Evolutionary conservation across 1,140 invertebrate species (phyloP), one percentile per base, ranked within the genome.

Genomic region (Rhizoglyphus robini): DNA sequence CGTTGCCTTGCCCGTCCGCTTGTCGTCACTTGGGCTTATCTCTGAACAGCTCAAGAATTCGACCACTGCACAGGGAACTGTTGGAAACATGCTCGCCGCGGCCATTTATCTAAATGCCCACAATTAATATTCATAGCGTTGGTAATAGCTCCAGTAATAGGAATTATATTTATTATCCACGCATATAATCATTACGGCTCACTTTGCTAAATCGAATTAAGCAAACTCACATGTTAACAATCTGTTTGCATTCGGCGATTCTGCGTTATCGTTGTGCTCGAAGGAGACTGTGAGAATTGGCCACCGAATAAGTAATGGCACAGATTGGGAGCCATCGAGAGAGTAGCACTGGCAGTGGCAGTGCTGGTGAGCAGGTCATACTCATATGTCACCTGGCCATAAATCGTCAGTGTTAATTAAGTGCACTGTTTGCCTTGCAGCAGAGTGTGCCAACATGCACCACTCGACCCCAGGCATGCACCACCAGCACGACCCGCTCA

Each of bases 101-200:
- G 8, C 18, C 51, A 27, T 25, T 32, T 54, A 54, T 54, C 51
- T 54, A 5, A 46, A 8, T 54, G 51, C 23, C 23, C 8, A 5
- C 51, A 54, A 54, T 54, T 54, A 54, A 54, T 54, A 54, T 54
- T 54, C 51, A 54, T 54, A 5, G 8, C 31, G 8, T 32, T 27
- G 51, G 51, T 32, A 41, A 41, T 41, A 41, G 18, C 18, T 41
- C 8, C 18, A 8, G 18, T 41, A 11, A 41, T 41, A 18, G 18
- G 51, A 54, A 20, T 46, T 46, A 46, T 46, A 46, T 46, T 46
- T 46, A 46, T 46, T 46, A 46, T 46, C 41, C 51, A 54, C 51
- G 51, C 51, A 54, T 54, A 54, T 54, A 54, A 54, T 54, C 51
- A 54, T 54, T 54, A 54, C 8, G 51, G 51, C 8, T 25, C 31